A percentile compares a stretch with the other conserved stretches of the same genome.
Conservation (phyloP, 2,113 vertebrate species). For the Dolichallabes microphthalmus region DNA sequence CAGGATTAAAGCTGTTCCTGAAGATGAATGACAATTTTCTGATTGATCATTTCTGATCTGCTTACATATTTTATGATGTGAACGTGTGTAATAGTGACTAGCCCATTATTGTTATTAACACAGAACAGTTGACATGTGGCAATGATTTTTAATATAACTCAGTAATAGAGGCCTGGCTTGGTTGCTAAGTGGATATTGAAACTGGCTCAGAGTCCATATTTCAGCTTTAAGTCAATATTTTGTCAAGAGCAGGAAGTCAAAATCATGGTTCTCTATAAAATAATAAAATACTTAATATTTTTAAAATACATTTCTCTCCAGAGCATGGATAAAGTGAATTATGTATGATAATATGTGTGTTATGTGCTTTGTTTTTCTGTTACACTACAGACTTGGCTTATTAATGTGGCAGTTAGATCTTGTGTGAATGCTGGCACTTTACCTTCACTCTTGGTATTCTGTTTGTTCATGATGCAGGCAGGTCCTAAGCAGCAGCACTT, state of each 20-base stretch:
- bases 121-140: background rate
- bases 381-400: background rate
- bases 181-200: background rate
- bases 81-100: background rate
- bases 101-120: background rate
- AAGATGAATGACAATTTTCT: background rate
- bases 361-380: background rate
- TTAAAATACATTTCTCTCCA: background rate
- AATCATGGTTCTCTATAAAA: background rate
- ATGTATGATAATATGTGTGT: background rate
- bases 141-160: background rate
- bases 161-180: background rate
- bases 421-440: background rate
- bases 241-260: background rate
- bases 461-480: background rate
- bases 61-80: background rate
- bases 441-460: background rate
- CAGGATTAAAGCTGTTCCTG: background rate
- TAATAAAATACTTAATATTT: background rate
- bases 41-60: background rate
- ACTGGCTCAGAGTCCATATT: background rate
- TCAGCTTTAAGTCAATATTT: background rate
- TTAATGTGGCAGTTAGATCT: background rate
- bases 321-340: background rate
- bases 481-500: constrained; percentile 13